Evolutionary conservation across 2,888 invertebrate species (phyloP).

Genomic region (Macropis europaea): DNA sequence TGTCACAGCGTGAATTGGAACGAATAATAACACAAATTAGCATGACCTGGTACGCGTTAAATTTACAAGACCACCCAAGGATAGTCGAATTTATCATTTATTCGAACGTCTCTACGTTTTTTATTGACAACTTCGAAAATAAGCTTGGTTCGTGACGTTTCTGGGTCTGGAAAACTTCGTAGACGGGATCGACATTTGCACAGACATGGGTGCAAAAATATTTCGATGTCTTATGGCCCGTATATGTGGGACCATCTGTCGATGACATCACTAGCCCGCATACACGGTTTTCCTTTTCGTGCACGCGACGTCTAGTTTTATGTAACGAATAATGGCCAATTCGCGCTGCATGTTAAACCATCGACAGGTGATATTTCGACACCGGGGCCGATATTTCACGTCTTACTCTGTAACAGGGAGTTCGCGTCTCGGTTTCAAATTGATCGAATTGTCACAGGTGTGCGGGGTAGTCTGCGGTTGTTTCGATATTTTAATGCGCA

Average conservation of each 20-base stretch:
- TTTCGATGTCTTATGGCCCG: conserved; percentile 34
- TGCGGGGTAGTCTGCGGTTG: no score
- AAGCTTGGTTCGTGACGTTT: not conserved
- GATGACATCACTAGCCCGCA: conserved; percentile 40
- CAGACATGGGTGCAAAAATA: conserved; percentile 25
- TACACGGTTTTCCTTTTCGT: conserved; percentile 21
- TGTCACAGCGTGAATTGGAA: no score
- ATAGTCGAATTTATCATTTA: no score
- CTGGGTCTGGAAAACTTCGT: not conserved
- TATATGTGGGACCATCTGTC: conserved; percentile 39
- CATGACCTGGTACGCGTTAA: no score
- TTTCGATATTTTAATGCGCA: no score
- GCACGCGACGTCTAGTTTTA: conserved; percentile 3
- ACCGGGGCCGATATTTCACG: not conserved
- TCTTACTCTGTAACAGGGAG: not conserved
- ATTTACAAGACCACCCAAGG: no score
- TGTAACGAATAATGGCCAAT: conserved; percentile 6
- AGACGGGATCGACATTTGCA: conserved; percentile 24
- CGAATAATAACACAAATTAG: no score
- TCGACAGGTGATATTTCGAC: conserved; percentile 1
- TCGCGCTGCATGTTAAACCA: not conserved
- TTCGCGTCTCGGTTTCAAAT: not conserved
- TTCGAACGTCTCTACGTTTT: no score
- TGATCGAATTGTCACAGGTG: no score
- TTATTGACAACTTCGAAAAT: not conserved